A percentile compares a stretch with the other conserved stretches of the same genome.
Evolutionary conservation across 1,140 invertebrate genomes (phyloP).

Genomic region (Bombus turneri): DNA sequence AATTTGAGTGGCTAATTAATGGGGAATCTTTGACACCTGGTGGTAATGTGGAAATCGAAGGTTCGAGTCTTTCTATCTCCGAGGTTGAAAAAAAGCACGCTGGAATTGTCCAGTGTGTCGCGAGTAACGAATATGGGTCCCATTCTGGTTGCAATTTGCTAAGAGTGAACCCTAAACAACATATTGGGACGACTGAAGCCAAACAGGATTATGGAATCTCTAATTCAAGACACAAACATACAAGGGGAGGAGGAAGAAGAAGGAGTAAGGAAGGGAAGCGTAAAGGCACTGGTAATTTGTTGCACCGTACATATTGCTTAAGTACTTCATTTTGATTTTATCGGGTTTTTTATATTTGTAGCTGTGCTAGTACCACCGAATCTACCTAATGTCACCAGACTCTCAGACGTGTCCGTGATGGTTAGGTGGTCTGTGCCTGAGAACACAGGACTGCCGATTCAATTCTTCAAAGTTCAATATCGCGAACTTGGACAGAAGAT

Average conservation of each 20-base stretch:
- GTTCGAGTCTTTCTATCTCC: conserved; percentile 85
- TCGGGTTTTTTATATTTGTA: conserved; percentile 70
- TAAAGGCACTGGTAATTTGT: conserved; percentile 76
- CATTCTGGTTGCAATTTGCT: conserved; percentile 84
- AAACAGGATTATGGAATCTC: conserved; percentile 70
- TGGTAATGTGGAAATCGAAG: conserved; percentile 82
- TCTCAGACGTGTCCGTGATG: conserved; percentile 96
- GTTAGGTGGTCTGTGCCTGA: conserved; percentile 93
- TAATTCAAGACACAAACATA: conserved; percentile 75
- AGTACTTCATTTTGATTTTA: not conserved
- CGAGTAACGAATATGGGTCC: conserved; percentile 90
- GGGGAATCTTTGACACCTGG: conserved; percentile 85
- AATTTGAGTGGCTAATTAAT: conserved; percentile 92
- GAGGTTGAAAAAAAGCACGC: conserved; percentile 91
- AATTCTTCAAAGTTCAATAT: conserved; percentile 96
- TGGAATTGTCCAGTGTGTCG: conserved; percentile 95
- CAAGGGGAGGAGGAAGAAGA: conserved; percentile 76
- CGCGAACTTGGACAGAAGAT: conserved; percentile 85
- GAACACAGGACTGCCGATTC: conserved; percentile 91
- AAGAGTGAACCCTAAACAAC: conserved; percentile 89
- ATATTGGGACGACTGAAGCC: conserved; percentile 80
- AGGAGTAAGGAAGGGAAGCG: conserved; percentile 80
- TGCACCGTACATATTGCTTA: not conserved
- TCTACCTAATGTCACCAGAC: conserved; percentile 91
- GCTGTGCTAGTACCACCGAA: conserved; percentile 92